Conservation (phyloP, 2,113 vertebrate species). For the Anguilla rostrata region DNA sequence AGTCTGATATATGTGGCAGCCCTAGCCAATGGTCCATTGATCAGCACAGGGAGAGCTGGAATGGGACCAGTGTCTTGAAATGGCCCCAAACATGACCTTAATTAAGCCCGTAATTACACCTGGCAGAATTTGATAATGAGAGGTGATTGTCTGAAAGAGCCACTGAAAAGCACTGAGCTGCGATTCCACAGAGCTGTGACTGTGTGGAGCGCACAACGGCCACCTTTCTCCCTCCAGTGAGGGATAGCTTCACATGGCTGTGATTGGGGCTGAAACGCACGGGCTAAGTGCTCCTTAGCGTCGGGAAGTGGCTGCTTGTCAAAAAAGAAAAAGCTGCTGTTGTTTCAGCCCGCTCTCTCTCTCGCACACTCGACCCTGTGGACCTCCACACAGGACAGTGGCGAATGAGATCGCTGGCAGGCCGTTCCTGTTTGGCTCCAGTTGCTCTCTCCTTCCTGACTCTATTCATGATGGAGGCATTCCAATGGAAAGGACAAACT, state of each 20-base stretch:
- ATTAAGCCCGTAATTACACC: conserved; percentile 2
- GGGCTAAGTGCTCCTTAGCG: neutral
- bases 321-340: neutral
- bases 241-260: neutral
- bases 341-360: conserved; percentile 13
- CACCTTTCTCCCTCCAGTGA: neutral
- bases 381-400: conserved; percentile 1
- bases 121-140: conserved; percentile 14
- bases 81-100: neutral
- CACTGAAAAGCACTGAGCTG: neutral
- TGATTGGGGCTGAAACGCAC: neutral
- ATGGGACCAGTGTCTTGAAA: neutral
- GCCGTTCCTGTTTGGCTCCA: neutral
- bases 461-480: neutral
- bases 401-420: neutral
- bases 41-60: neutral
- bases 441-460: neutral
- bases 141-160: conserved; percentile 11
- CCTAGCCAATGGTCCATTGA: neutral
- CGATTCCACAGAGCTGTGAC: conserved; percentile 3
- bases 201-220: conserved; percentile 4
- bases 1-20: neutral
- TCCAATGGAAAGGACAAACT: neutral
- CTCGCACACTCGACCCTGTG: conserved; percentile 14
- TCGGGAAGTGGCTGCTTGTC: neutral